Conservation (phyloP, 1,140 invertebrate species). For the Hypothenemus hampei region DNA sequence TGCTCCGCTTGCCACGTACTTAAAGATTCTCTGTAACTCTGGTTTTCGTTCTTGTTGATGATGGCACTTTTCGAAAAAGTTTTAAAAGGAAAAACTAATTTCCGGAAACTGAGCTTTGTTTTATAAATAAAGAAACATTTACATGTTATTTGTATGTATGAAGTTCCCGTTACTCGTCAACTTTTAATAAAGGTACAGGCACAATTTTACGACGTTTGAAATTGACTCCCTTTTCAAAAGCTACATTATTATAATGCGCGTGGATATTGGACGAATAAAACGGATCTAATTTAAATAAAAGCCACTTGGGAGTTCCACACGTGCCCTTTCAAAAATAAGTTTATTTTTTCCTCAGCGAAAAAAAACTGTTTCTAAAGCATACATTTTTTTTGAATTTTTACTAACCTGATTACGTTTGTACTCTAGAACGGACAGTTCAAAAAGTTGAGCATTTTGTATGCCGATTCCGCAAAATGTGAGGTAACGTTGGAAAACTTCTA, state of each 20-base stretch:
- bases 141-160: no score
- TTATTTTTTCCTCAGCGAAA: no score
- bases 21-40: conserved; percentile 1
- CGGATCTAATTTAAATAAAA: conserved; percentile 7
- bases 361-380: neutral
- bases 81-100: no score
- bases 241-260: neutral
- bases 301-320: conserved; percentile 1
- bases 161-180: no score
- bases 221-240: neutral
- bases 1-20: neutral
- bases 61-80: no score
- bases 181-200: no score
- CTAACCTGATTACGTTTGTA: conserved; percentile 85
- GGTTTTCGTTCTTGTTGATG: no score
- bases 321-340: neutral
- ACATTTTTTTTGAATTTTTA: no score
- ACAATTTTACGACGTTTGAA: neutral
- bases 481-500: conserved; percentile 82
- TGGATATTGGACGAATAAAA: neutral
- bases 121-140: no score
- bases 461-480: conserved; percentile 96
- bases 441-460: conserved; percentile 94
- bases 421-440: conserved; percentile 89
- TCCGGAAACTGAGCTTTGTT: no score